Evolutionary conservation across 2,113 vertebrate species (phyloP), one percentile per base, ranked within the genome.

Genomic region (Neotoma lepida): DNA sequence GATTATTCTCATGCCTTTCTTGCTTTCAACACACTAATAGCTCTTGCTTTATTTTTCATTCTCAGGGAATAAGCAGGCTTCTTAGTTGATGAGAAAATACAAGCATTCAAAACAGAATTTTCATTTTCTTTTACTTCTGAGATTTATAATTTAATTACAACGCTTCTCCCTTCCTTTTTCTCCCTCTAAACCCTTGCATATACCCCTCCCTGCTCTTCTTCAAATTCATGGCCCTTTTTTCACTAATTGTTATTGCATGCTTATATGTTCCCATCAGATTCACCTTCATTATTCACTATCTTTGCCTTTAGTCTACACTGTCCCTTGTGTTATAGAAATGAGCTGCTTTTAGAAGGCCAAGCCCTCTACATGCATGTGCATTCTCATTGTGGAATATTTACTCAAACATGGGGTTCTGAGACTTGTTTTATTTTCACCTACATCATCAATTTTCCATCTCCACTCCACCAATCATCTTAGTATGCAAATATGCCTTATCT

Each of bases 81-180:
- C 28, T 94, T 93, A 91, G 89, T 54, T 70, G 35, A 33, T 78
- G 46, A 95, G n/a, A 63, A 76, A 92, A 82, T 46, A 92, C 28
- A 88, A 91, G 2, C 28, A 82, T 76, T 80, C 30, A 80, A 87
- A 96, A 78, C 9, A 51, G 35, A 80, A 85, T 17, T 49, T 84
- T 84, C 35, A 18, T 56, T 56, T 39, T 56, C 4, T 24, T 78
- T 56, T 56, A 20, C 24, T 81, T 81, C 24, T 56, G 35, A 81
- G 78, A 56, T 81, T 24, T 26, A 39, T 81, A 81, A n/a, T 80
- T 56, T n/a, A 56, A 56, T 56, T 81, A 56, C 78, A 39, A 39
- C n/a, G 39, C 56, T 39, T 56, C 5, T 51, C 35, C 6, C 20
- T 56, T 56, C 35, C 20, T 6, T 80, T 81, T 56, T 9, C 33